phyloP scores from a whole-genome alignment of 2,113 vertebrate genomes.

The Ophiodon elongatus region DNA sequence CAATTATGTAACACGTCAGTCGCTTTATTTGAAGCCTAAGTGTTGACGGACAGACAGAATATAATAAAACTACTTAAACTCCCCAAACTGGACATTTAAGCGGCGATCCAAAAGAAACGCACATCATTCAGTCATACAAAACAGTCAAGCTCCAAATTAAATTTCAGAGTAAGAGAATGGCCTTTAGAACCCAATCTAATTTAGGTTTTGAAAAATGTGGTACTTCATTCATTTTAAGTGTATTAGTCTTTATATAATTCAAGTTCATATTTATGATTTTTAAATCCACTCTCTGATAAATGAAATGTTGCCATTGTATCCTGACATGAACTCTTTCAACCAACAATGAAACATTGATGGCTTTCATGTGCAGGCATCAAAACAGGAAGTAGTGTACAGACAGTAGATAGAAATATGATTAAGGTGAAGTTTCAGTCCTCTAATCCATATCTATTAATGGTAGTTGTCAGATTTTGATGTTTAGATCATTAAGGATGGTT shows the following conservation, averaged over 20 bases:
- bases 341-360: background rate
- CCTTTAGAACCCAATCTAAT: conserved; percentile 10
- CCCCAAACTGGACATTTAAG: background rate
- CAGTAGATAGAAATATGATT: conserved; percentile 9
- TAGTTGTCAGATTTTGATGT: background rate
- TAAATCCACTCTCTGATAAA: conserved; percentile 23
- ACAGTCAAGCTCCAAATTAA: background rate
- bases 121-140: background rate
- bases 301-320: background rate
- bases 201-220: conserved; percentile 27
- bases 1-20: conserved; percentile 10
- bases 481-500: background rate
- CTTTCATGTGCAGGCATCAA: background rate
- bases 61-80: background rate
- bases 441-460: conserved; percentile 7
- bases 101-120: conserved; percentile 27
- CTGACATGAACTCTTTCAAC: conserved; percentile 6
- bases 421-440: background rate
- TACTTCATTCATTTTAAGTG: conserved; percentile 22
- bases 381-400: background rate
- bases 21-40: conserved; percentile 8
- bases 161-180: background rate
- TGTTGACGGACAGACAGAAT: conserved; percentile 28
- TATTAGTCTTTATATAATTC: conserved; percentile 16
- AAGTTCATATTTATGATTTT: background rate